Evolutionary conservation across 2,888 invertebrate species (phyloP), one percentile per base, ranked within the genome.

Genomic region (Cataglyphis albicans): DNA sequence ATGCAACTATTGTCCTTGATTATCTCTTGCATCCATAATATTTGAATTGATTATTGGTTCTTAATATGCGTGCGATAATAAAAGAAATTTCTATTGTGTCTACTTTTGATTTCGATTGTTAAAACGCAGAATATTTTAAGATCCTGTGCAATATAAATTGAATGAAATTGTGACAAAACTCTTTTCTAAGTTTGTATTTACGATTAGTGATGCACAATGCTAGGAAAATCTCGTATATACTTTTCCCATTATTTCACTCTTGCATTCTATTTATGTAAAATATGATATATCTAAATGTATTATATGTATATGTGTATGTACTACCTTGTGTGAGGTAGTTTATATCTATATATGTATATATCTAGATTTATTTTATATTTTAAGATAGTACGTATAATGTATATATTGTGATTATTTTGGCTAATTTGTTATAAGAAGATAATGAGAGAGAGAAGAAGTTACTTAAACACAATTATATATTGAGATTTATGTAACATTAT

Each of bases 361-460:
- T 6, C 9, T 73, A 29, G 41, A 18, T 52, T 44, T 63, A 32
- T 74, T 48, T 64, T 64, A 63, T 63, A 64, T 72, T 63, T 81
- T 88, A 88, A 89, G 87, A 81, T 80, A 83, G 59, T 55, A 70
- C 61, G 75, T 81, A 68, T 86, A 59, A 73, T 72, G 72, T 55
- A 65, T 38, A 72, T 65, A 80, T 84, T 82, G 75, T 57, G 64
- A 80, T 63, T 64, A 48, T 84, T 86, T 29, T 76, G 12, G 70
- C 25, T 75, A 82, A 48, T 65, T 82, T 86, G 73, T 80, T 57
- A 57, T 81, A 32, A 82, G 75, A 84, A 73, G 57, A 67, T 6
- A 0, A 81, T 83, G n/a, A n/a, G n/a, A n/a, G 48, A 18, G 48
- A 44, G 15, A 44, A 44, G 25, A 52, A 70, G 68, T 52, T 61